Evolutionary conservation across 2,888 invertebrate genomes (phyloP), one percentile per base, ranked within the genome.

Genomic region (Tenthredo amoena): DNA sequence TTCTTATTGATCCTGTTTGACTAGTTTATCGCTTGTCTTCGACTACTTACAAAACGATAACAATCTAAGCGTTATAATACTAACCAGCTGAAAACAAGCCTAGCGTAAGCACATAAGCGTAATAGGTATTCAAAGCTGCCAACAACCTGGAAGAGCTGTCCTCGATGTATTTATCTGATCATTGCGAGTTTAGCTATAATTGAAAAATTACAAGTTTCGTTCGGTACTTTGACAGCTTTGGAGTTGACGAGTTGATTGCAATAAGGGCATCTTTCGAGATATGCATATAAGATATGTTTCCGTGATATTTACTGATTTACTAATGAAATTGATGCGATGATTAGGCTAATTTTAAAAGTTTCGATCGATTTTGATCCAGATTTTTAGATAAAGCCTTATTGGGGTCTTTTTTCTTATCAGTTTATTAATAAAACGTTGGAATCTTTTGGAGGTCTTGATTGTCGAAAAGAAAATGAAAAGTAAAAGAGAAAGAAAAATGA

Each of bases 1-100:
- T 18, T 71, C 71, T 71, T 37, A 71, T 71, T 74, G 72, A 74
- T 74, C 72, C 43, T 43, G 72, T 43, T 74, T 21, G 72, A 74
- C n/a, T 43, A 43, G n/a, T 21, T 74, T 74, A 74, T 74, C 43
- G 43, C 72, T 68, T 74, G 43, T 74, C 43, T 43, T 43, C n/a
- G 72, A 74, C 43, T 40, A 43, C 72, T 12, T n/a, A 74, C 43
- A 21, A 9, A 43, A 21, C 15, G 72, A 74, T 74, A 74, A 43
- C 43, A 21, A 74, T 74, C 72, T 71, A 1, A 34, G 26, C 62
- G 62, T 62, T 62, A 21, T 62, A 62, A 62, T 62, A 21, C 62
- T 12, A 62, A 62, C 62, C 26, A 62, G 26, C 26, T 55, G 62
- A 9, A 26, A 62, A 62, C 12, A 62, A 62, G 62, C 62, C 34